Evolutionary conservation across 2,797 vertebrate genomes (phyloP), one percentile per base, ranked within the genome.

Genomic region (Apodemus agrarius): DNA sequence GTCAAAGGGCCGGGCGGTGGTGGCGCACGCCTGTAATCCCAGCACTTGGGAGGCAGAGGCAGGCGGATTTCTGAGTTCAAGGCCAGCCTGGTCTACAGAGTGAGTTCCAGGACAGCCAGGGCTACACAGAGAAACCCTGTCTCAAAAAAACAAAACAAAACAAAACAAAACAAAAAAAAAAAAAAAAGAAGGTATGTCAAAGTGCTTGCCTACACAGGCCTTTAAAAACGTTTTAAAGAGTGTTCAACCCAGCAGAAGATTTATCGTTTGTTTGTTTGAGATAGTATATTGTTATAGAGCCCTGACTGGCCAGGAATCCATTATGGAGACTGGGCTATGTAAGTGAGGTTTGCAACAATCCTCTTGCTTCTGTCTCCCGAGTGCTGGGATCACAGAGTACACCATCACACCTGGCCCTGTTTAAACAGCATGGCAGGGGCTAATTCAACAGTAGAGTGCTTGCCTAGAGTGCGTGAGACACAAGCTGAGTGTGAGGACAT

Each of bases 191-290:
- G n/a, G n/a, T n/a, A n/a, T n/a, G n/a, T n/a, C 46, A 49, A 49
- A 49, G 46, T 49, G 46, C 46, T 49, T 65, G 75, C 46, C 40
- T 87, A 67, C 31, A 59, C 63, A 87, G 61, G 52, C 67, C 63
- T 90, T 26, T 6, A 81, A 81, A n/a, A n/a, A 69, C 63, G 43
- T 79, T 96, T 54, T 69, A 75, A 93, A 89, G 37, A 78, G 34
- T 67, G 59, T 61, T 88, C 31, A 90, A 57, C 82, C 22, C 21
- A 91, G n/a, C 57, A 82, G 84, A 93, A 86, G 54, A 34, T 54
- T 31, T 43, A 52, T 16, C 24, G 67, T 88, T 61, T 89, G 67
- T 88, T 61, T 89, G 49, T 78, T 89, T 78, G 57, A 78, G 21
- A 61, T 63, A 63, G 21, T 61, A 12, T 49, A 31, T 78, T 61